A percentile compares a stretch with the other conserved stretches of the same genome.
Conservation (phyloP, 1,140 invertebrate species). For the Drosophila oshimai region DNA sequence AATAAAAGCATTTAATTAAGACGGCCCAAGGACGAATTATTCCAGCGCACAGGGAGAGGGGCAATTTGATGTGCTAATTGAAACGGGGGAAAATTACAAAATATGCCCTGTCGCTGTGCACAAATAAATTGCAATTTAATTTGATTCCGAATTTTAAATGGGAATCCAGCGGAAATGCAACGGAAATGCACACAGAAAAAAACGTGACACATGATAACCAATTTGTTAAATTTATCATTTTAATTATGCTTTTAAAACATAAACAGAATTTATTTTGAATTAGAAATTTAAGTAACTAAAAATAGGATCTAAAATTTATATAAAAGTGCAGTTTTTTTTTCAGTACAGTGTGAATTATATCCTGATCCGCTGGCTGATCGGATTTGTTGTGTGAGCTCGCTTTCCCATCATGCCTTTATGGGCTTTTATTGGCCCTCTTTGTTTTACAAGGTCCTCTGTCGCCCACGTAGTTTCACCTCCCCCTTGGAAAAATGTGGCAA, state of each 20-base stretch:
- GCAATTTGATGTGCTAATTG: conserved; percentile 17
- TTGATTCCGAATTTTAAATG: conserved; percentile 20
- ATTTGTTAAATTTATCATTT: neutral
- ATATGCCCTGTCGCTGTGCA: neutral
- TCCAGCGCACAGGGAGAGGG: neutral
- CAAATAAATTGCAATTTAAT: conserved; percentile 33
- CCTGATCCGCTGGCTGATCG: conserved; percentile 28
- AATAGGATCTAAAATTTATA: too few species aligned
- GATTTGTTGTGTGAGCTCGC: conserved; percentile 13
- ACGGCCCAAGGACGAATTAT: conserved; percentile 13
- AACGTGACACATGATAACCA: neutral
- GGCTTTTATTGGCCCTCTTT: conserved; percentile 35
- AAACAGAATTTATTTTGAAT: too few species aligned
- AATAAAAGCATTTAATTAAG: conserved; percentile 44
- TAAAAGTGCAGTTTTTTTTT: too few species aligned
- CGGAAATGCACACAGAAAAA: neutral
- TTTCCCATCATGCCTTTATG: conserved; percentile 35
- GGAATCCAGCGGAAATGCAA: neutral
- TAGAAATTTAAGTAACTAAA: too few species aligned
- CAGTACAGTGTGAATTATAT: conserved; percentile 9
- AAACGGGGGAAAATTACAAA: neutral
- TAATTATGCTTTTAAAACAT: too few species aligned
- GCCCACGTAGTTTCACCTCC: neutral
- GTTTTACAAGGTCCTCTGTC: conserved; percentile 23
- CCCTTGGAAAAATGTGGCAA: neutral